A percentile compares a stretch with the other conserved stretches of the same genome.
Conservation (phyloP, 37 sponge, comb jelly and placozoan species). For the Corticium candelabrum region DNA sequence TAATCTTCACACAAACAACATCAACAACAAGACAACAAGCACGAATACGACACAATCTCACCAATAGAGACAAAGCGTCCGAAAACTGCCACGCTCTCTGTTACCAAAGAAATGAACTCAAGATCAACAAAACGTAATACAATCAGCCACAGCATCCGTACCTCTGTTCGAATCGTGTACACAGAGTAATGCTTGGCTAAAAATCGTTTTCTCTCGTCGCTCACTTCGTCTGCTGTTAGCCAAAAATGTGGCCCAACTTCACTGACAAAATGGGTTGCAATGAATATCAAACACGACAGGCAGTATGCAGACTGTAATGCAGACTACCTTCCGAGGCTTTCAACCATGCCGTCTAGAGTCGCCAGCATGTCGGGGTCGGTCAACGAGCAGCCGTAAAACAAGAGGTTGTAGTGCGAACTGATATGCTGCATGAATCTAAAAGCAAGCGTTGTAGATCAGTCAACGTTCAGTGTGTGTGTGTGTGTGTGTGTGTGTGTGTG, state of each 20-base stretch:
- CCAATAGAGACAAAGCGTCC: not conserved
- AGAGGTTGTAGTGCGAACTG: not conserved
- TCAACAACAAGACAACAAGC: not conserved
- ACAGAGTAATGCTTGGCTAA: not conserved
- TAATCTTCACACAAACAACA: not conserved
- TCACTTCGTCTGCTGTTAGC: slow-evolving; percentile 7
- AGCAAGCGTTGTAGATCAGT: not conserved
- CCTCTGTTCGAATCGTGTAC: slow-evolving; percentile 7
- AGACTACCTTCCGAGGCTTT: slow-evolving; percentile 1
- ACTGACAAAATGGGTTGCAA: not conserved
- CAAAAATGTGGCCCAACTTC: slow-evolving; percentile 12
- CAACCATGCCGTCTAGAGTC: not conserved
- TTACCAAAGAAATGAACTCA: not conserved
- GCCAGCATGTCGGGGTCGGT: slow-evolving; percentile 5
- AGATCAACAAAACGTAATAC: not conserved
- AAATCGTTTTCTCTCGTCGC: not conserved
- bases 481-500: too few species aligned
- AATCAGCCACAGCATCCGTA: too few species aligned
- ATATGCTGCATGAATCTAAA: slow-evolving; percentile 1
- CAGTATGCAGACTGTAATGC: too few species aligned
- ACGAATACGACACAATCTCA: not conserved
- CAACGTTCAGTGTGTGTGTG: not conserved
- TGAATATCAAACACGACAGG: not conserved
- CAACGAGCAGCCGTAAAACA: slow-evolving; percentile 8
- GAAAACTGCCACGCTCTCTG: not conserved